These are phyloP conservation scores for Acrossocheilus fasciatus DNA, from an alignment of 2,797 vertebrate species.

Conservation along the genomic window DNA sequence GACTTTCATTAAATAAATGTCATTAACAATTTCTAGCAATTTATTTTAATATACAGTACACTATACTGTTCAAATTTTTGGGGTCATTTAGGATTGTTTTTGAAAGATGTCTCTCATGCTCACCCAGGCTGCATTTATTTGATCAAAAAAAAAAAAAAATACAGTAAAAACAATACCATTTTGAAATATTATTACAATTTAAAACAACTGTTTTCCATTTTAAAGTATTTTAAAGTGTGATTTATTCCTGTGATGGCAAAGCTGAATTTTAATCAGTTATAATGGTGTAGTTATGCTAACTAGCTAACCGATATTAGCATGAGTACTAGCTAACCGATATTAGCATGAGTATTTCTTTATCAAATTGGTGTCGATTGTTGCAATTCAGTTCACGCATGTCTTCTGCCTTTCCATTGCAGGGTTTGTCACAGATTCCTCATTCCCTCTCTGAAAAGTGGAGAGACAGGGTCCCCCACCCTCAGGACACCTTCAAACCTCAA, in stretches of 20 bases:
- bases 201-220: background rate
- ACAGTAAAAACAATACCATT: background rate
- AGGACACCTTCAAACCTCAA: conserved; percentile 65
- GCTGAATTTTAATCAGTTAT: background rate
- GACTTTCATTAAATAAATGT: background rate
- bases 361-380: background rate
- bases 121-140: background rate
- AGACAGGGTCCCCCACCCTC: conserved; percentile 56
- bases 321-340: background rate
- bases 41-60: background rate
- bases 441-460: conserved; percentile 68
- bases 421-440: conserved; percentile 64
- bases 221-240: background rate
- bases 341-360: background rate
- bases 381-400: background rate
- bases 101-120: background rate
- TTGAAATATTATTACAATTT: background rate
- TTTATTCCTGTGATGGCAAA: background rate
- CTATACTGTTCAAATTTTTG: background rate
- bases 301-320: background rate
- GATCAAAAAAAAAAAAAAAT: background rate
- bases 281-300: background rate
- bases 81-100: background rate
- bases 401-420: conserved; percentile 38
- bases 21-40: background rate